phyloP scores from a whole-genome alignment of 2,797 vertebrate species.

The Enteromius argenteus region DNA sequence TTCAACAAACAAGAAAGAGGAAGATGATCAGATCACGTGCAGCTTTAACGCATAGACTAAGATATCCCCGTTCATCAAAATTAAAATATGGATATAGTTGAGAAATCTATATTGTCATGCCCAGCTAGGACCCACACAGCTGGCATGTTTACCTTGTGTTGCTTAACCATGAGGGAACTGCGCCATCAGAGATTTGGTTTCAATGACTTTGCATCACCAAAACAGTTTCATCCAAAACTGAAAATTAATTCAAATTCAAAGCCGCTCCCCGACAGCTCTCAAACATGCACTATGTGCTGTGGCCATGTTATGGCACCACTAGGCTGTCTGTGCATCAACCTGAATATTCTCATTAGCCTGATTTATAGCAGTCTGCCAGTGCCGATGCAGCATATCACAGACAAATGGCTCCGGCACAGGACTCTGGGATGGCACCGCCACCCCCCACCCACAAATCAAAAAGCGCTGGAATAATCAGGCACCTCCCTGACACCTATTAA shows the following conservation, averaged over 20 bases:
- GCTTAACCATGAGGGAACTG: neutral
- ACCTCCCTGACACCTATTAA: slow-evolving; percentile 41
- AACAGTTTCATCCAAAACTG: neutral
- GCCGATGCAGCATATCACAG: slow-evolving; percentile 58
- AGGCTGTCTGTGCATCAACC: slow-evolving; percentile 69
- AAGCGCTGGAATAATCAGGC: slow-evolving; percentile 27
- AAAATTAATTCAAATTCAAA: neutral
- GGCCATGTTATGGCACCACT: slow-evolving; percentile 65
- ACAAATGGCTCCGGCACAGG: slow-evolving; percentile 59
- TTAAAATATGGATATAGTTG: neutral
- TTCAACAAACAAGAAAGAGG: neutral
- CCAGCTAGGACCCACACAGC: neutral
- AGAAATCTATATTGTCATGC: neutral
- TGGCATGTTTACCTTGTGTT: neutral
- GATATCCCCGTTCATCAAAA: neutral
- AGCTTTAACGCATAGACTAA: neutral
- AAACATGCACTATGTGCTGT: slow-evolving; percentile 22
- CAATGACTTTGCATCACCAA: neutral
- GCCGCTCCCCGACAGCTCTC: neutral
- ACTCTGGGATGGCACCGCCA: slow-evolving; percentile 41
- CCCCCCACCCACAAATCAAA: slow-evolving; percentile 38
- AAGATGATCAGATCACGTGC: neutral
- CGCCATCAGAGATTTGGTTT: neutral
- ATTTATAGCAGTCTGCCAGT: slow-evolving; percentile 70
- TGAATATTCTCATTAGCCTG: slow-evolving; percentile 79